Percentiles rank a stretch among this genome's conserved stretches.
Conservation (phyloP, 2,888 invertebrate species). For the Embidobia sp. region DNA sequence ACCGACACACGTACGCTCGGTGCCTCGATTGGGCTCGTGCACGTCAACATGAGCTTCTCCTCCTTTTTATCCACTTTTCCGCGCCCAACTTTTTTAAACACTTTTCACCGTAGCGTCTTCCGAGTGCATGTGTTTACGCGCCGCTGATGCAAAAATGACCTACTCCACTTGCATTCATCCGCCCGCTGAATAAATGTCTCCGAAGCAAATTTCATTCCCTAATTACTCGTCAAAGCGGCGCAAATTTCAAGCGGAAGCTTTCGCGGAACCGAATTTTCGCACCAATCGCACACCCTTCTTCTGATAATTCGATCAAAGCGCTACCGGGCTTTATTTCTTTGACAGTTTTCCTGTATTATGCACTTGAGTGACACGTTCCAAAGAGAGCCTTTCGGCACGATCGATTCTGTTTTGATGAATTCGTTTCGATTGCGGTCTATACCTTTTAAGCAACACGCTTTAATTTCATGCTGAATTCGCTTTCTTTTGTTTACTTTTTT, state of each 20-base stretch:
- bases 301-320: too few species aligned
- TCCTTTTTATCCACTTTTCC: conserved; percentile 23
- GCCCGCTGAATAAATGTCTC: conserved; percentile 43
- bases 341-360: too few species aligned
- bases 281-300: too few species aligned
- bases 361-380: too few species aligned
- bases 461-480: too few species aligned
- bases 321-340: too few species aligned
- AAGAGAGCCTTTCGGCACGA: too few species aligned
- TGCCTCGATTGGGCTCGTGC: conserved; percentile 35
- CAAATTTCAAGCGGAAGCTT: conserved; percentile 1
- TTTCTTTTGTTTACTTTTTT: too few species aligned
- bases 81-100: conserved; percentile 53
- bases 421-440: too few species aligned
- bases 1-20: conserved; percentile 2
- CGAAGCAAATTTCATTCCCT: conserved; percentile 52
- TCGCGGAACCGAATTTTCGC: neutral
- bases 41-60: conserved; percentile 36
- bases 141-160: conserved; percentile 58
- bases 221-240: conserved; percentile 49
- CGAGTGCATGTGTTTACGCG: conserved; percentile 54
- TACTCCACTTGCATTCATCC: conserved; percentile 56
- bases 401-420: too few species aligned
- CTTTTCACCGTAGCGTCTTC: conserved; percentile 39
- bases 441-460: too few species aligned